Base-by-base conservation (phyloP, 1,140 invertebrate species). In the Popillia japonica region DNA sequence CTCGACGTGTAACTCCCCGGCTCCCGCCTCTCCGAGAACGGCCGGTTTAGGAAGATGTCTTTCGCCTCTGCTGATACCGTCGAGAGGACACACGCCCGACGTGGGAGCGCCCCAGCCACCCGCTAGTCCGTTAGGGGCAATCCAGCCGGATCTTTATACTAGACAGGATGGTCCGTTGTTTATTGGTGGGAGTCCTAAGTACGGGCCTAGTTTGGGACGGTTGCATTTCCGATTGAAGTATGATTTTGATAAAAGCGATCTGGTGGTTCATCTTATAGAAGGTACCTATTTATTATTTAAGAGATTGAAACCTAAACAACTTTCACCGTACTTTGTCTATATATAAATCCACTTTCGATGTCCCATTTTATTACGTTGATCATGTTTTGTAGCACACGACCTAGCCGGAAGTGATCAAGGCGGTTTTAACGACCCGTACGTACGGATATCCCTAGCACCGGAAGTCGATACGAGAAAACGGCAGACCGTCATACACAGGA, bases 261-360 rank as follows among this genome's bases (percentile, higher is more conserved):
- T 97, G 61, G 92, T 95, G 78, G 93, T 96, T 23, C 94, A 96
- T 87, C 87, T 97, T 55, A 96, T 97, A 87, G 94, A 95, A 93
- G 94, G 94, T 95, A 85, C n/a, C n/a, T 82, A 80, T 79, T 72
- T 44, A 41, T 40, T 34, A 34, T 34, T 1, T 34, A 34, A 34
- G 1, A 34, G 4, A 2, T 34, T 34, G 27, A 34, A 34, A 34
- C 4, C 27, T 34, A 34, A 34, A 34, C 27, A 34, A 34, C n/a
- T 34, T 34, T 34, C 27, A 34, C 27, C 4, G 27, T 34, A 2
- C 27, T 34, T 34, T 34, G 4, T 34, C n/a, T n/a, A n/a, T n/a
- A n/a, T n/a, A n/a, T n/a, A n/a, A n/a, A 34, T 34, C 27, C 4
- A 3, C 27, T 22, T 27, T 68, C 22, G 20, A 7, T 27, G 11